phyloP scores from a whole-genome alignment of 2,113 vertebrate species.

The Danionella cerebrum region DNA sequence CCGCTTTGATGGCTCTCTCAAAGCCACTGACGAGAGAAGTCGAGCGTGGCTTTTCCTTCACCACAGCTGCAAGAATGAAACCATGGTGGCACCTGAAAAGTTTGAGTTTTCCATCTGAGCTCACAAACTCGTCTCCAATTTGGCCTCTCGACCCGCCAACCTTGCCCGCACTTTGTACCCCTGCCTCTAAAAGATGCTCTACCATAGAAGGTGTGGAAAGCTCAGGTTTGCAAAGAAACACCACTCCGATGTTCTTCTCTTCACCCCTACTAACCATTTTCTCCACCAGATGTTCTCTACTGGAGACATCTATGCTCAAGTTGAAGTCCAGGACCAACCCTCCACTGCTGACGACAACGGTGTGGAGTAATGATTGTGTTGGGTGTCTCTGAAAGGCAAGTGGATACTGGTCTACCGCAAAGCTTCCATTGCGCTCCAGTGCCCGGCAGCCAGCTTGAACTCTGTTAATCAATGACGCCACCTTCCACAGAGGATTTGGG shows the following conservation, averaged over 20 bases:
- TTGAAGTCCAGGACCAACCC: constrained; percentile 62
- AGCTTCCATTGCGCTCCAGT: constrained; percentile 47
- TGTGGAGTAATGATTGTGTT: constrained; percentile 51
- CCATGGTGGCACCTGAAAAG: constrained; percentile 60
- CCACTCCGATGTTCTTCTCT: constrained; percentile 45
- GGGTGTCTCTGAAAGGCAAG: constrained; percentile 48
- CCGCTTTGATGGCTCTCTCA: constrained; percentile 56
- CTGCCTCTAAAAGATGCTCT: constrained; percentile 57
- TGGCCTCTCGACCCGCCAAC: constrained; percentile 62
- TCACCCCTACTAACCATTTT: constrained; percentile 51
- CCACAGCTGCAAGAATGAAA: constrained; percentile 66
- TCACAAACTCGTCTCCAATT: constrained; percentile 67
- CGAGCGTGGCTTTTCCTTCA: constrained; percentile 47
- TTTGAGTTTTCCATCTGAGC: constrained; percentile 64
- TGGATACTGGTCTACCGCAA: constrained; percentile 59
- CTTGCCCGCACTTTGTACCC: constrained; percentile 61
- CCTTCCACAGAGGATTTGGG: constrained; percentile 59
- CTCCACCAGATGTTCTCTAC: constrained; percentile 56
- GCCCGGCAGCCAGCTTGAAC: constrained; percentile 55
- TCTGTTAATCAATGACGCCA: constrained; percentile 48
- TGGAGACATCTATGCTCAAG: constrained; percentile 49
- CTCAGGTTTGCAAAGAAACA: constrained; percentile 68
- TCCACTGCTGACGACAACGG: constrained; percentile 53
- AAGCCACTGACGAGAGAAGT: constrained; percentile 54
- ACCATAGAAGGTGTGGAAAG: constrained; percentile 66